Conservation (phyloP, 2,113 vertebrate species). For the Anseranas semipalmata region DNA sequence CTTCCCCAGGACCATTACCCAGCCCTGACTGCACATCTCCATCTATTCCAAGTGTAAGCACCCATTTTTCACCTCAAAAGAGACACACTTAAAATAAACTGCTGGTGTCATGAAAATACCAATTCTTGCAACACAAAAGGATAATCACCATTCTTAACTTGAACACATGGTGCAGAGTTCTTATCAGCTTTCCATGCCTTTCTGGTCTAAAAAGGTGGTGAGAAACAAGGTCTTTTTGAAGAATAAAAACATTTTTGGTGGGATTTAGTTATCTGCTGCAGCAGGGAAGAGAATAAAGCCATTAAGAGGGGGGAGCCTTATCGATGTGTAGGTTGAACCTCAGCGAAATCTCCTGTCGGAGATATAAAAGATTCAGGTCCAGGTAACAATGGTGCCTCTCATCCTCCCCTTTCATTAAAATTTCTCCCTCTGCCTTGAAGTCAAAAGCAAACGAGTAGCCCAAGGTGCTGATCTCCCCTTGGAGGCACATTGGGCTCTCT, state of each 20-base stretch:
- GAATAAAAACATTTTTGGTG: neutral
- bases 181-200: conserved; percentile 14
- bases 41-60: neutral
- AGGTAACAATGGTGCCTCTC: neutral
- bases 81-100: conserved; percentile 25
- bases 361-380: neutral
- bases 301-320: neutral
- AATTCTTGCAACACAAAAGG: neutral
- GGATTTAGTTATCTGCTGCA: neutral
- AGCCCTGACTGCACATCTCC: neutral
- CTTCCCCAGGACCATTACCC: neutral
- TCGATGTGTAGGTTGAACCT: neutral
- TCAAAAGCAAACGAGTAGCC: neutral
- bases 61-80: neutral
- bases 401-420: neutral
- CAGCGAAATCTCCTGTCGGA: neutral
- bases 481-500: neutral
- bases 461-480: neutral
- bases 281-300: neutral
- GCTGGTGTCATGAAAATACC: neutral
- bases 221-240: neutral
- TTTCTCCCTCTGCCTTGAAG: neutral
- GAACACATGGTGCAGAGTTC: neutral
- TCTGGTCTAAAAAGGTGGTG: neutral
- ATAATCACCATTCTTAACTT: neutral